phyloP scores from a whole-genome alignment of 2,797 vertebrate species.

The Protosalanx chinensis region DNA sequence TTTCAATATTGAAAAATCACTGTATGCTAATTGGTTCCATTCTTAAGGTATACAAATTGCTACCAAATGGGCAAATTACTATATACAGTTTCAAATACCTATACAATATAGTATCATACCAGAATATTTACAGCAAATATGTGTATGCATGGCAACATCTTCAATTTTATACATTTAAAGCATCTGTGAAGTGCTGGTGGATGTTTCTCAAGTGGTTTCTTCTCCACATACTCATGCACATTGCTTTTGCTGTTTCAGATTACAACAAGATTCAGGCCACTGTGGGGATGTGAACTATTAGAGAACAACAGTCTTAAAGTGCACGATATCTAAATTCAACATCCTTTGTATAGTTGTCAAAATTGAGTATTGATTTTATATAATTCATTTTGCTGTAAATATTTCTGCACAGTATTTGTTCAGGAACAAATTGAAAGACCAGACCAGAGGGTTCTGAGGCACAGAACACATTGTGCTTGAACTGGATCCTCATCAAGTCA shows the following conservation, averaged over 20 bases:
- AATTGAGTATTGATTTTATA: constrained; percentile 1
- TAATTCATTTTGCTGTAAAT: not conserved
- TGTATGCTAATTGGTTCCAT: no score
- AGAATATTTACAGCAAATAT: no score
- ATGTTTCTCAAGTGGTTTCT: not conserved
- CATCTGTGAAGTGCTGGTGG: not conserved
- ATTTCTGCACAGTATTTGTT: not conserved
- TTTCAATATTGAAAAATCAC: no score
- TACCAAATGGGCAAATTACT: no score
- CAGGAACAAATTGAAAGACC: constrained; percentile 9
- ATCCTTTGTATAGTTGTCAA: no score
- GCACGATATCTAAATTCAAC: constrained; percentile 6
- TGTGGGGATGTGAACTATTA: constrained; percentile 23
- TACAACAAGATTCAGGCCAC: constrained; percentile 32
- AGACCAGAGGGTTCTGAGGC: constrained; percentile 37
- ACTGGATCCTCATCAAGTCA: not conserved
- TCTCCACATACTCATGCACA: not conserved
- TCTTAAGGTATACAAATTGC: no score
- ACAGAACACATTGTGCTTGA: constrained; percentile 35
- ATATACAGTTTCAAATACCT: no score
- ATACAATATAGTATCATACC: no score
- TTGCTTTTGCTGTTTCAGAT: not conserved
- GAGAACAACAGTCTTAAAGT: constrained; percentile 9
- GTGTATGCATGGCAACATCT: not conserved
- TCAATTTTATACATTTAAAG: not conserved